Evolutionary conservation across 2,113 vertebrate species (phyloP), one percentile per base, ranked within the genome.

Genomic region (Carollia perspicillata): DNA sequence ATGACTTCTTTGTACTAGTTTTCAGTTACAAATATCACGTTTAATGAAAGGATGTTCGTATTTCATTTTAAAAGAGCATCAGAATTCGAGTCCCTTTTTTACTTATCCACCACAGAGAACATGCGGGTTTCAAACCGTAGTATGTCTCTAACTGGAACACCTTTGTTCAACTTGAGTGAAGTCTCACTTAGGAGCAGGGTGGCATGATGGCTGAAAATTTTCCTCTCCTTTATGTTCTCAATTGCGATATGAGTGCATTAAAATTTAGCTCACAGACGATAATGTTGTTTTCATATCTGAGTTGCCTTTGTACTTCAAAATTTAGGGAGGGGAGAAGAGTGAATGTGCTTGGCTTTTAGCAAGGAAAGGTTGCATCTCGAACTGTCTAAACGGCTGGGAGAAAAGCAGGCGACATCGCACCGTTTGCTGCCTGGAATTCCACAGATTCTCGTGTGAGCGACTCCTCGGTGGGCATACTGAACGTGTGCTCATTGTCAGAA

Each of bases 21-120:
- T 93, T 95, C n/a, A 71, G 30, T 81, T 89, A 37, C 6, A 80
- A 26, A 60, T 74, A 58, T 5, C 13, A 35, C 63, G 92, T 79
- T 83, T 37, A 85, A 30, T 33, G 9, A 37, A 51, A 66, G 33
- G 18, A 4, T 40, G 10, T 84, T 66, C 14, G 40, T 6, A 3
- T 13, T 77, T 9, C 5, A 8, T 77, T 92, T 12, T 88, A 33
- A 58, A 88, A 77, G 8, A 37, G 3, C 16, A 17, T 75, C 14
- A 7, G 65, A 78, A 84, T 3, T 66, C 9, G 68, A 40, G 68
- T 2, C 33, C 35, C 6, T 75, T 60, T 78, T 66, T 71, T 5
- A n/a, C 3, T 68, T 42, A 68, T 2, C 42, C 72, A 47, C 13
- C 6, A 60, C 20, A 81, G 47, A 84, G 7, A 71, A 80, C 22